phyloP scores from a whole-genome alignment of 2,113 vertebrate genomes.

The Morone saxatilis region DNA sequence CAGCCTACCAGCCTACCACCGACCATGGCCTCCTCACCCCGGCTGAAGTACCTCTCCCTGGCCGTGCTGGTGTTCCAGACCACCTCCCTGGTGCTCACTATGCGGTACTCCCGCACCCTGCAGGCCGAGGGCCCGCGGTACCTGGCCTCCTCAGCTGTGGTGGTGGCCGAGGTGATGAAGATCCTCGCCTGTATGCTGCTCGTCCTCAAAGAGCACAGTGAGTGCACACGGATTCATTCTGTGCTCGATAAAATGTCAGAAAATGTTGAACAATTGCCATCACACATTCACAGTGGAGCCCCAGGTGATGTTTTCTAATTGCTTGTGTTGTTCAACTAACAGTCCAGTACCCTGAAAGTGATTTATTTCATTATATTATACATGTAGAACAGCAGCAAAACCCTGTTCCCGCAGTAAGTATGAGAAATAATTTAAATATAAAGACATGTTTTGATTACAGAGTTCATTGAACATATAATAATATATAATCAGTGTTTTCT shows the following conservation, averaged over 20 bases:
- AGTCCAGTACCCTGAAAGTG: too few species aligned
- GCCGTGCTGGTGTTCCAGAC: constrained; percentile 98
- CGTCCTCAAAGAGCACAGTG: constrained; percentile 97
- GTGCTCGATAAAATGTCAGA: too few species aligned
- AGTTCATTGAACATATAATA: background rate
- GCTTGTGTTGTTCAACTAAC: too few species aligned
- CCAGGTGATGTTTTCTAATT: too few species aligned
- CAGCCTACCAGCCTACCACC: constrained; percentile 7
- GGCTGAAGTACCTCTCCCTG: constrained; percentile 96
- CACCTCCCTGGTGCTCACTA: constrained; percentile 96
- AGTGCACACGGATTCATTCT: constrained; percentile 56
- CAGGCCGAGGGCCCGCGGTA: constrained; percentile 96
- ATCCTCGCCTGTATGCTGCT: constrained; percentile 92
- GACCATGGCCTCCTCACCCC: constrained; percentile 88
- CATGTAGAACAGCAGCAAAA: too few species aligned
- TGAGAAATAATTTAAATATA: too few species aligned
- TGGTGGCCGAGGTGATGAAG: constrained; percentile 95
- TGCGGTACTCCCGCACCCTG: constrained; percentile 97
- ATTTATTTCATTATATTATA: too few species aligned
- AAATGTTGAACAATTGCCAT: too few species aligned
- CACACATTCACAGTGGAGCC: too few species aligned
- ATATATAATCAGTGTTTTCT: background rate
- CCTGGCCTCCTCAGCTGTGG: constrained; percentile 97
- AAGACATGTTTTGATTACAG: too few species aligned
- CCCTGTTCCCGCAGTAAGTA: too few species aligned